Evolutionary conservation across 2,113 vertebrate genomes (phyloP), one percentile per base, ranked within the genome.

Genomic region (Lichenostomus cassidix): DNA sequence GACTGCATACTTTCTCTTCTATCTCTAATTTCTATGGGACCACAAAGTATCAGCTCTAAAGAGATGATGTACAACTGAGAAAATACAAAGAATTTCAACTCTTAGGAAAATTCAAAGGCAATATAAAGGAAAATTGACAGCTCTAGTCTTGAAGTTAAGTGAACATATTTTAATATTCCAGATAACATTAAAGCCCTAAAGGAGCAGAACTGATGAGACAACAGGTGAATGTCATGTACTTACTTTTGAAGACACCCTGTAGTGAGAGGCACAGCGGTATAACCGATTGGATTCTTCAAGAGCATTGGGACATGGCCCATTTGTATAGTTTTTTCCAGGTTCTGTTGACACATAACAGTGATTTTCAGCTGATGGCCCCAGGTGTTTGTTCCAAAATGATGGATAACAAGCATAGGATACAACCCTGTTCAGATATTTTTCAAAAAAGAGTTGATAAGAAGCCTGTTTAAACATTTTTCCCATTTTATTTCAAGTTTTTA

Each of bases 401-500:
- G 98, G 98, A 42, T 98, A 98, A 82, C 98, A 98, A 39, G 97
- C 92, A 78, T 98, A 98, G 1, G 98, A 98, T 23, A 98, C 98
- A 86, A 98, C 13, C 22, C 98, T 98, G 92, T 70, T 69, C 56
- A 68, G n/a, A 74, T 67, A 42, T 39, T 42, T 0, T 7, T 7
- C 12, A 22, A 33, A 33, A 21, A 9, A 11, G 33, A 31, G 2
- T 16, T 58, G 2, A 18, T 55, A 46, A 89, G n/a, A 75, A 71
- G 8, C 3, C 89, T 27, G 1, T 24, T 59, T 46, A 79, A 81
- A 44, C 1, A 63, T 12, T 77, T 69, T 80, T 83, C 1, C 7
- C 5, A n/a, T 55, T 82, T 86, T 69, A 49, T 78, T 69, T 94
- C 35, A 93, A 85, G n/a, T 1, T 71, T 86, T 76, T 59, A 75